Evolutionary conservation across 2,113 vertebrate species (phyloP), one percentile per base, ranked within the genome.

Genomic region (Furnarius figulus): DNA sequence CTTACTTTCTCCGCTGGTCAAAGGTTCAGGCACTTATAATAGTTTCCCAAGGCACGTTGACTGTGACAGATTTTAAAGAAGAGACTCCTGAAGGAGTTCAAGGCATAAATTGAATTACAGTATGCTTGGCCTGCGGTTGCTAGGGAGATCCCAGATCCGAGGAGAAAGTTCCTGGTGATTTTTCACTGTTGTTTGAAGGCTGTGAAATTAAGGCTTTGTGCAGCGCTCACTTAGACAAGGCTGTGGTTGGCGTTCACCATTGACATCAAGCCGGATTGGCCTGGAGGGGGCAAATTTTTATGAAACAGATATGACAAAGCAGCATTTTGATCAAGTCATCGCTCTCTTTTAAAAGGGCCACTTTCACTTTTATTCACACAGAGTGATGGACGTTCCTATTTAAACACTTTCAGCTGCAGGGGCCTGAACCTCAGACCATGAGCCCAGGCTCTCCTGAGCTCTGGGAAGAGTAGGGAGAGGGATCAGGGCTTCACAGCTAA

Each of bases 91-190:
- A 96, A 96, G 96, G 96, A 97, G 97, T 97, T 95, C 94, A 95
- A 97, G 95, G 93, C 97, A 95, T 97, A 98, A 98, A 98, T 97
- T 97, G 97, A 96, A 97, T 98, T 97, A 97, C 97, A 97, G 96
- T 97, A 97, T 93, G 96, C 97, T 96, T 96, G 86, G 94, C 91
- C 93, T 95, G 94, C 0, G 94, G 97, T 97, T 97, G 97, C 97
- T 97, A 97, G 94, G 98, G 97, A 96, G 96, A 98, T 94, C 74
- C 89, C 76, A 76, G 86, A 76, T 63, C 93, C 21, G 14, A 88
- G 61, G 79, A 97, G 96, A 97, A 94, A 95, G 93, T 97, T 97
- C 95, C 97, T 95, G 97, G 96, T 87, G 87, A 97, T 96, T 97
- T 96, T 96, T 98, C 94, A 96, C 85, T 94, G 95, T 82, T 93